Percentiles rank a stretch among this genome's conserved stretches.
phyloP scores from a whole-genome alignment of 2,113 vertebrate species.

The Syngnathus scovelli region DNA sequence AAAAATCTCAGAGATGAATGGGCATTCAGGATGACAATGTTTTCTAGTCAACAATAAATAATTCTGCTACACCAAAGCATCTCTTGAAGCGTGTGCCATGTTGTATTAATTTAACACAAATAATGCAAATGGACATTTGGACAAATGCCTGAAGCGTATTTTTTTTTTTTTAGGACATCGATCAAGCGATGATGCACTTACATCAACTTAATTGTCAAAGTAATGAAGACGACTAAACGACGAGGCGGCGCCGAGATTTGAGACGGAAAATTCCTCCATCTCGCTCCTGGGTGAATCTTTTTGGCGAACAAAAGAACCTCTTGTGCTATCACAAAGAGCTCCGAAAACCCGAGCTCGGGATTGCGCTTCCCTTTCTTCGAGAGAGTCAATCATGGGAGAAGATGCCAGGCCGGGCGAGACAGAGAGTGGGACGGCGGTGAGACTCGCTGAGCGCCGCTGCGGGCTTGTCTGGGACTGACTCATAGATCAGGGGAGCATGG shows the following conservation, averaged over 20 bases:
- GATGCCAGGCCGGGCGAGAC: constrained; percentile 48
- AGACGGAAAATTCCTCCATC: constrained; percentile 55
- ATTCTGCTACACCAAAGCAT: not conserved
- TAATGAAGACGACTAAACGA: constrained; percentile 7
- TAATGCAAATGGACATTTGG: not conserved
- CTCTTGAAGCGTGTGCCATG: not conserved
- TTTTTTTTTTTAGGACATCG: not conserved
- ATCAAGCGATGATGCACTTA: constrained; percentile 4
- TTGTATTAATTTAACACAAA: not conserved
- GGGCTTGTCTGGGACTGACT: not conserved
- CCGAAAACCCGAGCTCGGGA: constrained; percentile 64
- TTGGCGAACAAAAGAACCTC: constrained; percentile 65
- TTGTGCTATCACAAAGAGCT: constrained; percentile 61
- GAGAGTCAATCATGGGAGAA: constrained; percentile 69
- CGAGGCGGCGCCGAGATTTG: constrained; percentile 45
- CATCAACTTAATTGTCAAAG: constrained; percentile 33
- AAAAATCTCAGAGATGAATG: not conserved
- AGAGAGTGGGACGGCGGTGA: constrained; percentile 4
- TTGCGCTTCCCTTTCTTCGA: constrained; percentile 60
- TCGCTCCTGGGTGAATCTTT: constrained; percentile 52
- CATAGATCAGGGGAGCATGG: not conserved
- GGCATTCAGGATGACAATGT: not conserved
- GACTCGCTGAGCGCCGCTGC: not conserved
- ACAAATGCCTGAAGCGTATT: not conserved
- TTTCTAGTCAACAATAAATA: not conserved